Evolutionary conservation across 1,140 invertebrate species (phyloP), one percentile per base, ranked within the genome.

Genomic region (Drosophila bocki): DNA sequence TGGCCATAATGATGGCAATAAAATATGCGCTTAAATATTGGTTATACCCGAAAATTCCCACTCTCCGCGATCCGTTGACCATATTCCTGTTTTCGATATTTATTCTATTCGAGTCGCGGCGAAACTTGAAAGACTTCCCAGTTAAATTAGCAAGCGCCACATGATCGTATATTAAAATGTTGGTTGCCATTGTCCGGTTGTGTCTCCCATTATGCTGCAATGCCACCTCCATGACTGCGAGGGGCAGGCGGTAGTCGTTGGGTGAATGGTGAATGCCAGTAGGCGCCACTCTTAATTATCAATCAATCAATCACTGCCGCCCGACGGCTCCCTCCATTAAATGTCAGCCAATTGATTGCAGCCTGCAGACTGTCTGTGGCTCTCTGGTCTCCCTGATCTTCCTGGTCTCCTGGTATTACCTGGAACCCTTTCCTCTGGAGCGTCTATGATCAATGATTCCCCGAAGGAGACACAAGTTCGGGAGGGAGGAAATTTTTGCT

Each of bases 211-310:
- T 86, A 78, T 88, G 80, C 80, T 88, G 84, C 62, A 80, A 32
- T 82, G 64, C 70, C 75, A 68, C 68, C 19, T 39, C 6, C 13
- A 4, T 7, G 13, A 13, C 37, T 6, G 13, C 37, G 12, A 15
- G 45, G 1, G 22, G 44, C 59, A 17, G 8, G 37, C 3, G 8
- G 22, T 11, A 54, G 61, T 74, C 39, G 35, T 29, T 11, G 29
- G 4, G 41, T 35, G 59, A 51, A 33, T 51, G 35, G 62, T 64
- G 67, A 33, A 42, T 51, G 67, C 47, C 67, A 70, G 63, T 39
- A 75, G 84, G 85, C 84, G 84, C 84, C 84, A 90, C 85, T 78
- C 80, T 90, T 90, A 88, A 90, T 88, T 90, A 88, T 90, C 84
- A 84, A 90, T 88, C 84, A 88, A 88, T 88, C 84, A 88, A 74